A percentile compares a stretch with the other conserved stretches of the same genome.
These are phyloP conservation scores for Theodoxus fluviatilis DNA, from an alignment of 2,888 invertebrate species.

Conservation along the genomic window DNA sequence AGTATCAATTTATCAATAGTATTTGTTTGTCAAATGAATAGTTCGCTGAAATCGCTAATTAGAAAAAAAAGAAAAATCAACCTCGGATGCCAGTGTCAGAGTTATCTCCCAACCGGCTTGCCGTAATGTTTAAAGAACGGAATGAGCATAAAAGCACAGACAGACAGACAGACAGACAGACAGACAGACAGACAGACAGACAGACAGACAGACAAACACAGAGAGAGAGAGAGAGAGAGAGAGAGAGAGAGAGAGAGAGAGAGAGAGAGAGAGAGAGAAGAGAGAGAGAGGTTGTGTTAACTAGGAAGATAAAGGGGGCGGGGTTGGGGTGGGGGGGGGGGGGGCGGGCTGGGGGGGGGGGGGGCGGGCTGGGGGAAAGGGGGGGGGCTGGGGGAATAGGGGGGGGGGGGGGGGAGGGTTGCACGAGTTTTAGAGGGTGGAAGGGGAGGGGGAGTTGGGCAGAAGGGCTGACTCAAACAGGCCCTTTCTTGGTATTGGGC, in stretches of 20 bases:
- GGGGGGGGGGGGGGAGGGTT: not conserved
- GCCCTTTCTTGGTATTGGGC: not conserved
- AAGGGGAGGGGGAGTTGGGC: not conserved
- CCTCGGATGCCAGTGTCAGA: too few relatives aligned
- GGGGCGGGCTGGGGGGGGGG: not conserved
- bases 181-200: constrained; percentile 2
- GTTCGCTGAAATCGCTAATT: too few relatives aligned
- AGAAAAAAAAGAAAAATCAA: too few relatives aligned
- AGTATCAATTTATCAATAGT: too few relatives aligned
- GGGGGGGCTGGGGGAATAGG: not conserved
- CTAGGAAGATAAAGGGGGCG: too few relatives aligned
- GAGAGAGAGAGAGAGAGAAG: not conserved
- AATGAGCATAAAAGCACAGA: too few relatives aligned
- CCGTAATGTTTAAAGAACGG: too few relatives aligned
- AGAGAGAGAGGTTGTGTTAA: not conserved
- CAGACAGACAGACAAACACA: not conserved
- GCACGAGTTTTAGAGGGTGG: not conserved
- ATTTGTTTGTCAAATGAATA: too few relatives aligned
- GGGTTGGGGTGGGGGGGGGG: not conserved
- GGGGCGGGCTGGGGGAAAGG: not conserved
- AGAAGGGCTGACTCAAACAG: not conserved
- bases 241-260: not conserved
- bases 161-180: not conserved
- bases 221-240: not conserved
- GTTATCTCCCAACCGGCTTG: too few relatives aligned